Evolutionary conservation across 2,113 vertebrate species (phyloP).

Genomic region (Geococcyx californianus): DNA sequence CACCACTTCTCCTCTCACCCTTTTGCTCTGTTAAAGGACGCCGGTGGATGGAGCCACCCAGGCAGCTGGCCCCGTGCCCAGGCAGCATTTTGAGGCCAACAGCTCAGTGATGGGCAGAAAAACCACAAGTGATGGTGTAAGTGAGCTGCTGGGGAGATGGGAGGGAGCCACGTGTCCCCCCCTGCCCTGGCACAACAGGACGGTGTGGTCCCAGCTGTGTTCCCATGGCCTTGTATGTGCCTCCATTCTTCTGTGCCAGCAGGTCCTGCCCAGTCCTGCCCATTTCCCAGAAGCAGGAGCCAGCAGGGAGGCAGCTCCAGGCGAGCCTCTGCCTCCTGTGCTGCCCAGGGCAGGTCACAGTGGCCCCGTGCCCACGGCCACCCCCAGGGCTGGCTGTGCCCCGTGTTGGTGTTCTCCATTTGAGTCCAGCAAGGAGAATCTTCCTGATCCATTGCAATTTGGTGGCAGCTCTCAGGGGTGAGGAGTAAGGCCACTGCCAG

Average conservation of each 20-base stretch:
- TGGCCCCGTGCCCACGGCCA: not conserved
- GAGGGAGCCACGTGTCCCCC: not conserved
- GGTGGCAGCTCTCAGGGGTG: not conserved
- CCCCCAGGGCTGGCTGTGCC: too few relatives aligned
- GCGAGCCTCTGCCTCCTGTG: not conserved
- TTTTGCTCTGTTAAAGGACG: not conserved
- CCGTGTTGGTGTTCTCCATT: not conserved
- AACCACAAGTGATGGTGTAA: not conserved
- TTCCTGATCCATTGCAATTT: not conserved
- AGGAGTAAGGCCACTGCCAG: not conserved
- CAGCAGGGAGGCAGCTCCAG: not conserved
- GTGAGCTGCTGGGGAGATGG: accelerated
- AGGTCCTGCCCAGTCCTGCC: not conserved
- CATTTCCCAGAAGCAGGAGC: not conserved
- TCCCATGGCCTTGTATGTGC: accelerated
- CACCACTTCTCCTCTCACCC: accelerated
- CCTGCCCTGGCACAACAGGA: not conserved
- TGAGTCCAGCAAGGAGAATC: not conserved
- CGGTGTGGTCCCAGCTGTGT: accelerated
- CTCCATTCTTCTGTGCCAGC: not conserved
- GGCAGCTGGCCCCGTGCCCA: accelerated
- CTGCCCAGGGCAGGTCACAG: not conserved
- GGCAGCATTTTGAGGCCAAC: not conserved
- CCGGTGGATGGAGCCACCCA: not conserved
- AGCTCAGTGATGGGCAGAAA: not conserved